Conservation (phyloP, 2,797 vertebrate genomes). For the Anisognathus igniventris region DNA sequence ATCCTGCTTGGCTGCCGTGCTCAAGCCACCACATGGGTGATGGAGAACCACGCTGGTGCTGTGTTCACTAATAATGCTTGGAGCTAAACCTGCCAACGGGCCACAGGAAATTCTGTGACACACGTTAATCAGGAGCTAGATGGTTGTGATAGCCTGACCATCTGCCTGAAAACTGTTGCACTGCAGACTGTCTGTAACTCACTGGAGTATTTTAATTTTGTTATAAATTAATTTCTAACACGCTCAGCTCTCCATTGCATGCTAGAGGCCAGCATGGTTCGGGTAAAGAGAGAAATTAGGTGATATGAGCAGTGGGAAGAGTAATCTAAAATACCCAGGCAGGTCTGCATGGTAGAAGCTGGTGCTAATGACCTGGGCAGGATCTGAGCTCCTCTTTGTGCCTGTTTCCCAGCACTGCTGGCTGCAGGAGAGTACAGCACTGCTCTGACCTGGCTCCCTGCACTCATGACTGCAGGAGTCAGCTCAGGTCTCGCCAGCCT, state of each 20-base stretch:
- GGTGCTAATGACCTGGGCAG: neutral
- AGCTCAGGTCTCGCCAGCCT: constrained; percentile 47
- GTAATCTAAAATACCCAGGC: neutral
- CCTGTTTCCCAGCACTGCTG: neutral
- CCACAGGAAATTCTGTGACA: neutral
- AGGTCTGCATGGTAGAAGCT: neutral
- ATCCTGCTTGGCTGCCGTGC: neutral
- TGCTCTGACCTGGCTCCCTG: constrained; percentile 12
- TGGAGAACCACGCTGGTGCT: fast-evolving
- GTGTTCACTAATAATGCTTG: neutral
- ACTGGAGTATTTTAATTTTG: neutral
- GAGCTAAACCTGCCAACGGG: neutral
- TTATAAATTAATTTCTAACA: neutral
- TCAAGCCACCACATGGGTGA: neutral
- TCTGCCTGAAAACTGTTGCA: neutral
- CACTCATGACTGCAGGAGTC: neutral
- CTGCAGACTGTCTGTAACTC: neutral
- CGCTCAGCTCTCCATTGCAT: fast-evolving
- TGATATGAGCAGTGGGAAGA: neutral
- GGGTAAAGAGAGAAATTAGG: neutral
- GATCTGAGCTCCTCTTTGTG: neutral
- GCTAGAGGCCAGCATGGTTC: neutral
- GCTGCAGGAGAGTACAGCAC: neutral
- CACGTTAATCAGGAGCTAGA: neutral
- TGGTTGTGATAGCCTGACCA: neutral